Conservation (phyloP, 2,797 vertebrate species). For the Pseudochirops cupreus region DNA sequence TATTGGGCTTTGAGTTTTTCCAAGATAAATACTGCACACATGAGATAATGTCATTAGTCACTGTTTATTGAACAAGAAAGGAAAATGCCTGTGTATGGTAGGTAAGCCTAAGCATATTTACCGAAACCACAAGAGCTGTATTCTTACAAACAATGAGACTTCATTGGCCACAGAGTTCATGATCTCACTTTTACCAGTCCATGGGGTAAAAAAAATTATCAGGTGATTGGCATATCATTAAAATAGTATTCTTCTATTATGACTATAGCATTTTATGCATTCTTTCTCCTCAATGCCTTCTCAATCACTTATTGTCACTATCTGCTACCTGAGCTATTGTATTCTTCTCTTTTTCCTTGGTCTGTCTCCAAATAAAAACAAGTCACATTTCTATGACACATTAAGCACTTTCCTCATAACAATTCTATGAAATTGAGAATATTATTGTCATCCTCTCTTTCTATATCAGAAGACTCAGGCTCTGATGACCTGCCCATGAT, state of each 20-base stretch:
- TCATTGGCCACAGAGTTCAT: background rate
- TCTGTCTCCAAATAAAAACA: background rate
- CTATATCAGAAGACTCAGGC: no score
- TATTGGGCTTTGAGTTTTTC: constrained; percentile 27
- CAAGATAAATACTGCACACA: constrained; percentile 23
- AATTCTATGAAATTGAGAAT: background rate
- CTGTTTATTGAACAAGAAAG: background rate
- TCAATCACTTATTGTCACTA: background rate
- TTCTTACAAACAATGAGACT: constrained; percentile 21
- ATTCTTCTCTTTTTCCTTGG: background rate
- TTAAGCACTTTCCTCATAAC: background rate
- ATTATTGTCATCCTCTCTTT: background rate
- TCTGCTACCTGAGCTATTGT: background rate
- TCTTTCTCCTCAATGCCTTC: background rate
- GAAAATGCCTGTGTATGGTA: background rate
- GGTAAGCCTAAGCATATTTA: constrained; percentile 1
- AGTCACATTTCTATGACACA: background rate
- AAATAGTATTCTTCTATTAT: background rate
- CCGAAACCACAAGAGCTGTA: background rate
- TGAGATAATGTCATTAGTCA: background rate
- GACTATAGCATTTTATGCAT: background rate
- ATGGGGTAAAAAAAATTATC: background rate
- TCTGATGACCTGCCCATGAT: no score
- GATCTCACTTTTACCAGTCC: constrained; percentile 7
- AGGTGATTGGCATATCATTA: background rate